Percentiles rank a stretch among this genome's conserved stretches.
phyloP scores from a whole-genome alignment of 2,797 vertebrate species.

The Enteromius fasciolatus region DNA sequence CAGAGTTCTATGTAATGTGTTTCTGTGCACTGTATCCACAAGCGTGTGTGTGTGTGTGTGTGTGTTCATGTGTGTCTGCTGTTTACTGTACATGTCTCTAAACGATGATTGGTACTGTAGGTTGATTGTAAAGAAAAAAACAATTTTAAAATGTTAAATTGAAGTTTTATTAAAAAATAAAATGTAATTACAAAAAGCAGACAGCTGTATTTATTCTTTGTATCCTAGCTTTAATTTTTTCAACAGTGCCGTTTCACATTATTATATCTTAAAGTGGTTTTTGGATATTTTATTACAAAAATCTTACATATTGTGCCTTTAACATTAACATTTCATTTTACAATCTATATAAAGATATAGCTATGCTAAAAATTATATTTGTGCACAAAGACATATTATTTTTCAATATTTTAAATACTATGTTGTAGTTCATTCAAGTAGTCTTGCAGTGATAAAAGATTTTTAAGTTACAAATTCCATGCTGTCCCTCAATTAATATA shows the following conservation, averaged over 20 bases:
- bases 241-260: not conserved
- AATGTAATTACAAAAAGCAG: slow-evolving; percentile 11
- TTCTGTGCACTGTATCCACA: slow-evolving; percentile 56
- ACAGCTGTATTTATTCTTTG: not conserved
- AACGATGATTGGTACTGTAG: slow-evolving; percentile 61
- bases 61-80: slow-evolving; percentile 46
- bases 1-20: slow-evolving; percentile 44
- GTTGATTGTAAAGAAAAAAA: slow-evolving; percentile 76
- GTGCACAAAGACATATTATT: not conserved
- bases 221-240: not conserved
- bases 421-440: not conserved
- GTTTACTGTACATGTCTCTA: slow-evolving; percentile 56
- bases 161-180: slow-evolving; percentile 58
- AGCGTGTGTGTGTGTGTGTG: slow-evolving; percentile 22
- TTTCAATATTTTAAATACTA: not conserved
- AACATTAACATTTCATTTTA: not conserved
- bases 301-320: too few species aligned
- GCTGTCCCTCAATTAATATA: not conserved
- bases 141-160: slow-evolving; percentile 67
- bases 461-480: not conserved
- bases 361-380: not conserved
- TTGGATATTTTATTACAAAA: too few species aligned
- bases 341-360: not conserved
- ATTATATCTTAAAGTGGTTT: not conserved
- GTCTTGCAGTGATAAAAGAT: not conserved